Conservation (phyloP, 2,888 invertebrate genomes). For the Empis stercorea region DNA sequence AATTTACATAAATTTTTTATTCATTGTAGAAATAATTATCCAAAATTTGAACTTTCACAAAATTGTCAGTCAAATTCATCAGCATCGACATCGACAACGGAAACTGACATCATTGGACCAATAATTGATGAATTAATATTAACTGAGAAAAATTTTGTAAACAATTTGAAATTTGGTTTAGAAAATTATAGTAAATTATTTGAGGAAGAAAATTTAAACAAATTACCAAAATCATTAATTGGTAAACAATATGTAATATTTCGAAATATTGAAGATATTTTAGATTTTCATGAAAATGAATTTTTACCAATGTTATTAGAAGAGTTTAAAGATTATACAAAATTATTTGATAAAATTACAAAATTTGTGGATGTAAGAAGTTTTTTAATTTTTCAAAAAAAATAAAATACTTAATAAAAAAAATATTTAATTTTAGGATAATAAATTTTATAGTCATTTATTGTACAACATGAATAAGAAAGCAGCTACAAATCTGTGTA, state of each 20-base stretch:
- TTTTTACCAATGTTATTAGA: constrained; percentile 31
- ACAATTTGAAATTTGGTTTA: constrained; percentile 28
- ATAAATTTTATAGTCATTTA: neutral
- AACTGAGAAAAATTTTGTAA: constrained; percentile 33
- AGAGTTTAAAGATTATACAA: constrained; percentile 27
- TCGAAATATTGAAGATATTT: constrained; percentile 86
- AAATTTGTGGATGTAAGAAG: constrained; percentile 27
- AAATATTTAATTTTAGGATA: neutral
- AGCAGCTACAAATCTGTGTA: neutral
- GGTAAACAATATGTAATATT: constrained; percentile 49
- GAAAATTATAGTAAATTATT: constrained; percentile 32
- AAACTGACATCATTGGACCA: too few relatives aligned
- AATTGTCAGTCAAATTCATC: too few relatives aligned
- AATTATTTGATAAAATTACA: constrained; percentile 30
- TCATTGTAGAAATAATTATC: too few relatives aligned
- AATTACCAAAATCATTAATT: constrained; percentile 28
- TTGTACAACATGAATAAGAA: neutral
- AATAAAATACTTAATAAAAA: neutral
- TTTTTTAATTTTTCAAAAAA: neutral
- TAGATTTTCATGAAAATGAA: constrained; percentile 61
- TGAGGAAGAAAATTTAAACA: constrained; percentile 17
- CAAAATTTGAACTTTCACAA: too few relatives aligned
- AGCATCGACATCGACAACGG: too few relatives aligned
- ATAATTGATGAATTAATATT: constrained; percentile 30
- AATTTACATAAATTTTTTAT: too few relatives aligned